phyloP scores from a whole-genome alignment of 2,888 invertebrate species.

The Octodonta nipae region DNA sequence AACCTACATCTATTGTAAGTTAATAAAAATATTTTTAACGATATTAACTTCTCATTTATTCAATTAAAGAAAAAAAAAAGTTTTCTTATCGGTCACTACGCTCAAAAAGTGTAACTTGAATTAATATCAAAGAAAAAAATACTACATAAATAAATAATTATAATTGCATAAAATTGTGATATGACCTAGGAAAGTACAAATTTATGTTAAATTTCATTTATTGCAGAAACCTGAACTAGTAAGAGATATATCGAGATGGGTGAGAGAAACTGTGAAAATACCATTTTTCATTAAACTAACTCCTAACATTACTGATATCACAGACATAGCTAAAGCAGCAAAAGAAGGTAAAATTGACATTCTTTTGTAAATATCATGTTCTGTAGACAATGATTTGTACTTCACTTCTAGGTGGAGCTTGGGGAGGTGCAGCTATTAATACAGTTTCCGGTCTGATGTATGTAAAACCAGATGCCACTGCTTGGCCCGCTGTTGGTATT shows the following conservation, averaged over 20 bases:
- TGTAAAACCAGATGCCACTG: conserved; percentile 60
- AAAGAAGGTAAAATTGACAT: conserved; percentile 69
- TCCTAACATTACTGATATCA: conserved; percentile 92
- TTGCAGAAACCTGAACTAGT: conserved; percentile 73
- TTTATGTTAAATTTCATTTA: not conserved
- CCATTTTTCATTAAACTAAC: conserved; percentile 96
- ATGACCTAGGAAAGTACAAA: too few relatives aligned
- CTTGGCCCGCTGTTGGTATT: conserved; percentile 86
- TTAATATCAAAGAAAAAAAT: too few relatives aligned
- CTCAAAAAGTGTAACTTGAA: too few relatives aligned
- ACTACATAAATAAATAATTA: too few relatives aligned
- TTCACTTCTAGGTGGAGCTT: conserved; percentile 72
- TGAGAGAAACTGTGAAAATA: conserved; percentile 69
- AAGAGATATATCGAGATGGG: conserved; percentile 81
- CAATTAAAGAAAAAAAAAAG: too few relatives aligned
- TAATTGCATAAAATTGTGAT: too few relatives aligned
- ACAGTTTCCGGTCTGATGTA: conserved; percentile 93
- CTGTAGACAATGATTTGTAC: not conserved
- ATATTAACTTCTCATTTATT: too few relatives aligned
- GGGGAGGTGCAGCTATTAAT: conserved; percentile 94
- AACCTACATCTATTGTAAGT: too few relatives aligned
- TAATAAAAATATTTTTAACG: too few relatives aligned
- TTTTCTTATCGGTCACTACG: too few relatives aligned
- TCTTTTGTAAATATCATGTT: too few relatives aligned
- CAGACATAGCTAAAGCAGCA: conserved; percentile 78